These are phyloP conservation scores for Plebejus anna DNA, from an alignment of 2,888 invertebrate genomes.

Conservation along the genomic window DNA sequence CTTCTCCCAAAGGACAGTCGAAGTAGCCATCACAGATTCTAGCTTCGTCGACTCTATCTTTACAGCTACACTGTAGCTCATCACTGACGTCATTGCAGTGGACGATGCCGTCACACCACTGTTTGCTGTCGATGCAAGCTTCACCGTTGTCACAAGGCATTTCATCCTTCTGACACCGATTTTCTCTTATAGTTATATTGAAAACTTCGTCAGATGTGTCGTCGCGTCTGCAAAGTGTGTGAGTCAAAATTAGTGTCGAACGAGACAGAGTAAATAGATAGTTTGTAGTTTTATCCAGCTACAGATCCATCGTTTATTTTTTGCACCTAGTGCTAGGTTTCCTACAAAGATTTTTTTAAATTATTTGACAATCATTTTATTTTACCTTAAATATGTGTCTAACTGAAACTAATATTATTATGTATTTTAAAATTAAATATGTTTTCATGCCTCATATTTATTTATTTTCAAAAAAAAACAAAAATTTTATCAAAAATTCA, in stretches of 20 bases:
- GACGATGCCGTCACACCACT: conserved; percentile 86
- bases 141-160: conserved; percentile 56
- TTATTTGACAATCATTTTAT: no score
- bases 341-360: no score
- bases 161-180: conserved; percentile 53
- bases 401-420: no score
- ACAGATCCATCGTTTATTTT: no score
- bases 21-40: conserved; percentile 89
- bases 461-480: no score
- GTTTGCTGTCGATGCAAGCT: conserved; percentile 74
- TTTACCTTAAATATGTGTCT: no score
- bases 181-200: conserved; percentile 48
- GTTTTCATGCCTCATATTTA: no score
- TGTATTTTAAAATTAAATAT: no score
- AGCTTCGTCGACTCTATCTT: conserved; percentile 81
- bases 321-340: no score
- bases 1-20: conserved; percentile 90
- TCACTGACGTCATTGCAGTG: conserved; percentile 90
- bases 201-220: conserved; percentile 36
- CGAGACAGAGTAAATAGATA: not conserved
- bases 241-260: not conserved
- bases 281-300: no score
- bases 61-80: conserved; percentile 86
- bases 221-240: conserved; percentile 41
- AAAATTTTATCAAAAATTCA: not conserved